Conservation (phyloP, 2,888 invertebrate genomes). For the Lymantria dispar region DNA sequence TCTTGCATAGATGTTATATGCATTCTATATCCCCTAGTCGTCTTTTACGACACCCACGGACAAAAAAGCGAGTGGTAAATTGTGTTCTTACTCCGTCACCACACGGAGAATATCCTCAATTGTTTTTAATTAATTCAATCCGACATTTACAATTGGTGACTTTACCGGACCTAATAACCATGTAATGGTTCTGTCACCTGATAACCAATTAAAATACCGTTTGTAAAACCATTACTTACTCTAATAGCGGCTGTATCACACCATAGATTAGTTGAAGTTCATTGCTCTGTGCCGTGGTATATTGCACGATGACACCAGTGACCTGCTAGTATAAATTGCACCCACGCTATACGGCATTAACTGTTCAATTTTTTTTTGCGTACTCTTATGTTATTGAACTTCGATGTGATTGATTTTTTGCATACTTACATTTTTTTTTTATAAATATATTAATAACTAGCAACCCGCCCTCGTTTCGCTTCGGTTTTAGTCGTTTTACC, state of each 20-base stretch:
- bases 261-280: conserved; percentile 33
- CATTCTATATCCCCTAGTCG: too few species aligned
- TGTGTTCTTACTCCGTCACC: too few species aligned
- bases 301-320: conserved; percentile 41
- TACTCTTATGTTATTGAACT: conserved; percentile 21
- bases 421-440: not conserved
- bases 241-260: conserved; percentile 26
- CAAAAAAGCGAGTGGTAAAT: too few species aligned
- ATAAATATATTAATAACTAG: not conserved
- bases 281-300: conserved; percentile 26
- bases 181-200: conserved; percentile 4
- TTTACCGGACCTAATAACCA: not conserved
- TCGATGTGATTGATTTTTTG: conserved; percentile 22
- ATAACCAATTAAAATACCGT: not conserved
- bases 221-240: conserved; percentile 23
- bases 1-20: too few species aligned
- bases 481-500: too few species aligned
- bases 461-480: too few species aligned
- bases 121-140: not conserved
- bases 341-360: conserved; percentile 48
- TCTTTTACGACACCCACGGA: too few species aligned
- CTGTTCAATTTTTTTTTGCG: conserved; percentile 49
- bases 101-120: too few species aligned
- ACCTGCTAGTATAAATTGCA: conserved; percentile 51
- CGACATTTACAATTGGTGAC: not conserved